These are phyloP conservation scores for Rallus limicola DNA, from an alignment of 2,113 vertebrate genomes.

Conservation along the genomic window DNA sequence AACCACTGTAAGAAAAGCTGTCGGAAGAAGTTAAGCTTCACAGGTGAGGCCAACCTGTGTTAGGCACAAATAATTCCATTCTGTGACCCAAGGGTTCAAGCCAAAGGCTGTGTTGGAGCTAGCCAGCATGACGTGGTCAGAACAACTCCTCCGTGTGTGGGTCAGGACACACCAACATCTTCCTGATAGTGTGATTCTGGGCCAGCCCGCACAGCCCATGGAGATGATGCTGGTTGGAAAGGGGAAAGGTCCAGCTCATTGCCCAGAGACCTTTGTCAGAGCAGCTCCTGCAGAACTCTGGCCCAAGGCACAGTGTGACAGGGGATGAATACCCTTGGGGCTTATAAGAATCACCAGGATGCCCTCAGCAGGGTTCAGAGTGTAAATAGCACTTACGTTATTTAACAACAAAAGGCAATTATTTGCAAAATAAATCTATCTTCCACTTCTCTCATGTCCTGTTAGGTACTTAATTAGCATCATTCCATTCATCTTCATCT, in stretches of 20 bases:
- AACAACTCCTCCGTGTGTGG: neutral
- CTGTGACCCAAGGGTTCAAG: neutral
- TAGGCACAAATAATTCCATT: neutral
- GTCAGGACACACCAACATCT: neutral
- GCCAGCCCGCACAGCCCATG: neutral
- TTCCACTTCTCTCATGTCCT: neutral
- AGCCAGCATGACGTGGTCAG: neutral
- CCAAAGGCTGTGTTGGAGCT: neutral
- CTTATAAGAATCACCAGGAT: neutral
- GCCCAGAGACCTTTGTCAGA: neutral
- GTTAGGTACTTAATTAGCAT: neutral
- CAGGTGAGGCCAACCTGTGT: neutral
- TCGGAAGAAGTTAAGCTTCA: neutral
- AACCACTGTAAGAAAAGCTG: neutral
- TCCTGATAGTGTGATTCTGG: neutral
- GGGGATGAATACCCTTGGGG: neutral
- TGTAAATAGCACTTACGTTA: neutral
- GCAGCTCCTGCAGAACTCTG: neutral
- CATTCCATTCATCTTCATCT: neutral
- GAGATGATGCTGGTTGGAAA: neutral
- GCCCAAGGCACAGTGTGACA: rapidly evolving
- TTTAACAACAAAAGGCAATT: neutral
- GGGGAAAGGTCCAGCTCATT: neutral
- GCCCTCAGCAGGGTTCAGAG: neutral
- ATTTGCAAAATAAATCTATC: neutral